Conservation (phyloP, 1,140 invertebrate genomes). For the Tetramorium alpestre region DNA sequence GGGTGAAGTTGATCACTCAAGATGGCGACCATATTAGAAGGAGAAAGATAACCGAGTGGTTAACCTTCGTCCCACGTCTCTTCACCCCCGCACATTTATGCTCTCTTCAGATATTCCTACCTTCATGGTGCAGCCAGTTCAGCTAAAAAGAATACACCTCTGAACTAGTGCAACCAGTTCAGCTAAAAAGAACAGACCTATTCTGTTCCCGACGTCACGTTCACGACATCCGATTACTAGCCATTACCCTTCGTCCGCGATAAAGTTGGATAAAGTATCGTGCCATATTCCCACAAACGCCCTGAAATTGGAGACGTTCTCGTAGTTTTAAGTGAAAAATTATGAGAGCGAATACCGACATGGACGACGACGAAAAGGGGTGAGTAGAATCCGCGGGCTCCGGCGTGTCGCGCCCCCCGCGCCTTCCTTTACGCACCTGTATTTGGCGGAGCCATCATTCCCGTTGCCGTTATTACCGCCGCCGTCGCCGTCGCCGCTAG, state of each 20-base stretch:
- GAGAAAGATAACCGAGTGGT: too few relatives aligned
- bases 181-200: constrained; percentile 9
- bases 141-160: too few relatives aligned
- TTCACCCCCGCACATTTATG: too few relatives aligned
- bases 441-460: constrained; percentile 39
- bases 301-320: constrained; percentile 80
- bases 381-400: constrained; percentile 70
- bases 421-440: not conserved
- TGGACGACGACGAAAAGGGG: constrained; percentile 87
- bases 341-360: constrained; percentile 87
- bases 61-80: too few relatives aligned
- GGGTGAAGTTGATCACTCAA: too few relatives aligned
- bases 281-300: constrained; percentile 84
- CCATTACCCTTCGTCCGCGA: constrained; percentile 84
- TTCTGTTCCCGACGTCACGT: constrained; percentile 81
- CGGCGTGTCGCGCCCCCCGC: not conserved
- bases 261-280: constrained; percentile 77
- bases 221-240: constrained; percentile 67
- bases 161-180: too few relatives aligned
- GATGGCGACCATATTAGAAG: too few relatives aligned
- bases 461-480: constrained; percentile 26
- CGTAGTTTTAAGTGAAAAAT: constrained; percentile 85
- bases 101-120: too few relatives aligned
- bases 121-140: too few relatives aligned
- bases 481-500: too few relatives aligned